Evolutionary conservation across 2,797 vertebrate genomes (phyloP).

Genomic region (Muscicapa comitata): DNA sequence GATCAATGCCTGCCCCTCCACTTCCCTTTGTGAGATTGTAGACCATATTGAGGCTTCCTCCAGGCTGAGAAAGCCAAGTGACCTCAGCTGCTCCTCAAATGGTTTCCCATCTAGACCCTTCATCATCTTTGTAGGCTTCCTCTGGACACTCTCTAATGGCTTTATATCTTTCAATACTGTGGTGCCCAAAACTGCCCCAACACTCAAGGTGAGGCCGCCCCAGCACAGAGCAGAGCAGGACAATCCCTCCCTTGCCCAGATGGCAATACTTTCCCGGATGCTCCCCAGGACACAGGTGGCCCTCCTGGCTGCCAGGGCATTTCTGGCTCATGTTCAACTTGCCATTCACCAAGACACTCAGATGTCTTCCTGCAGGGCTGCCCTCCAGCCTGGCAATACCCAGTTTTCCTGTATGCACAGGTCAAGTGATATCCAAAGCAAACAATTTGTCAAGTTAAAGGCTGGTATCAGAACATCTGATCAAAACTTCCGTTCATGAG

Average conservation of each 20-base stretch:
- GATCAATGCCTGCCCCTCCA: not conserved
- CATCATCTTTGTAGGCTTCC: fast-evolving
- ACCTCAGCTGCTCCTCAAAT: not conserved
- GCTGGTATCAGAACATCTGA: constrained; percentile 3
- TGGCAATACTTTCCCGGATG: fast-evolving
- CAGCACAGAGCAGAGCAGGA: not conserved
- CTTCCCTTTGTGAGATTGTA: not conserved
- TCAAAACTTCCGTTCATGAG: not conserved
- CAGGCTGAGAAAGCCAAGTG: not conserved
- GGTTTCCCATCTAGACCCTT: not conserved
- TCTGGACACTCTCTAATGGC: not conserved
- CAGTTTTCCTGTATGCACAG: not conserved
- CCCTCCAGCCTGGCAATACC: not conserved
- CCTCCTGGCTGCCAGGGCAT: not conserved
- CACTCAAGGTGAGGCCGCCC: fast-evolving
- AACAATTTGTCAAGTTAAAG: not conserved
- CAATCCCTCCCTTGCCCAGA: not conserved
- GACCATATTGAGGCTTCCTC: not conserved
- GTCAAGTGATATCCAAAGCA: not conserved
- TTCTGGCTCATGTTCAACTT: not conserved
- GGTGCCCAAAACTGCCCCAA: not conserved
- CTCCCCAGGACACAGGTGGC: not conserved
- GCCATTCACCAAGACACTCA: not conserved
- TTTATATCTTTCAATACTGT: not conserved
- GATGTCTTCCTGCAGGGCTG: not conserved